Base-by-base conservation (phyloP, 1,140 invertebrate genomes). In the Hylyphantes graminicola region DNA sequence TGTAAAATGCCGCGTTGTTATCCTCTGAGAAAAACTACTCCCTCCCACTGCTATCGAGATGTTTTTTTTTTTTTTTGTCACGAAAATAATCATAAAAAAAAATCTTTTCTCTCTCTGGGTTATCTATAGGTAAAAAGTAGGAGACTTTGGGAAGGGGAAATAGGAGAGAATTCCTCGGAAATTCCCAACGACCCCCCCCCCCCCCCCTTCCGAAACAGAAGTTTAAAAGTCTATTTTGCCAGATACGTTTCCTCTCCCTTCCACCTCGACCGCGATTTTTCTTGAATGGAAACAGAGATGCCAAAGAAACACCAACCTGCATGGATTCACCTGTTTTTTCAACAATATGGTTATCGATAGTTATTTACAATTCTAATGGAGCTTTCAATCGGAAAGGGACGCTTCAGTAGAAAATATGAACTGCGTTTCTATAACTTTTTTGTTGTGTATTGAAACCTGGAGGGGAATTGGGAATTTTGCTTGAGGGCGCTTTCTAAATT, bases 141-240 rank as follows among this genome's bases (percentile, higher is more conserved):
- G 50, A 17, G 51, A 19, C 35, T 50, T 15, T 54, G 15, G 9
- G 53, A 72, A 59, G 48, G 68, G 54, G 61, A 73, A 55, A 21
- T 72, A 50, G 51, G 21, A 48, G 35, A 51, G 53, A n/a, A 17
- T 19, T 13, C 55, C 17, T 15, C 17, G 35, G 63, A 53, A 68
- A 50, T 63, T 35, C 12, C 55, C 53, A 8, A 8, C 50, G n/a
- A n/a, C 15, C 53, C 51, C 50, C 59, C 50, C 54, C 7, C 10
- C 65, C 21, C 19, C 35, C 13, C 67, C 61, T 50, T 17, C 55
- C 54, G 79, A 81, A 70, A 72, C 59, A 81, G 63, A 53, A 81
- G 67, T 81, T 81, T 81, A 73, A 81, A 81, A 81, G 79, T 81
- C 79, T 80, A 81, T 81, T 81, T 81, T 81, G 48, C n/a, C 48